A percentile compares a stretch with the other conserved stretches of the same genome.
phyloP scores from a whole-genome alignment of 2,113 vertebrate genomes.

The Axis porcinus region DNA sequence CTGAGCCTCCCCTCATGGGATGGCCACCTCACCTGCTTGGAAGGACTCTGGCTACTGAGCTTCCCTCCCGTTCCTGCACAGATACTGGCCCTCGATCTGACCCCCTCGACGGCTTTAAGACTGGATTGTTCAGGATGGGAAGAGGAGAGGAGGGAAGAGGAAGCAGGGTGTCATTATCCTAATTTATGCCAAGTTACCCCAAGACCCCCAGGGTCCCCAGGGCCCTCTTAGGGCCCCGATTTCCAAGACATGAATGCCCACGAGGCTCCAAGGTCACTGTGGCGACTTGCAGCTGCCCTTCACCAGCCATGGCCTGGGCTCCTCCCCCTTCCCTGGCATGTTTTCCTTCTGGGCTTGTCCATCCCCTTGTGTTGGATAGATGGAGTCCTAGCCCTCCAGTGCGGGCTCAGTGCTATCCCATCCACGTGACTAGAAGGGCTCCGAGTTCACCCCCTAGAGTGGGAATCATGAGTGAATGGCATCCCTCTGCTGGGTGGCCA shows the following conservation, averaged over 20 bases:
- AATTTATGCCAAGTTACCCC: neutral
- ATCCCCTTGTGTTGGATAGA: neutral
- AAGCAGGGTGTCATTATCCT: neutral
- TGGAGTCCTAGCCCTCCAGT: neutral
- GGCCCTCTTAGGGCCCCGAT: neutral
- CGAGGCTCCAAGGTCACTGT: neutral
- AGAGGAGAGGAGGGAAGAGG: neutral
- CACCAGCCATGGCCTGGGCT: rapidly evolving
- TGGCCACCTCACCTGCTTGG: neutral
- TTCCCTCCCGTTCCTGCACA: neutral
- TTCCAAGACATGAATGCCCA: neutral
- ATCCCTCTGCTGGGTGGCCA: neutral
- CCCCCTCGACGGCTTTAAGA: neutral
- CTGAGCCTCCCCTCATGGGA: neutral
- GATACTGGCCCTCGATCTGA: neutral
- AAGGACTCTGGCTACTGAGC: neutral
- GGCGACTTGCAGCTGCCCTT: neutral
- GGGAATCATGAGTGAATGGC: neutral
- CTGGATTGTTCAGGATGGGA: neutral
- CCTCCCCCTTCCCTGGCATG: neutral
- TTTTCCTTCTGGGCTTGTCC: neutral
- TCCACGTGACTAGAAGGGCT: rapidly evolving
- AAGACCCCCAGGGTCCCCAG: neutral
- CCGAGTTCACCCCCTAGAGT: neutral
- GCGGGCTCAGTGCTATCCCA: neutral